Conservation (phyloP, 1,140 invertebrate species). For the Drosophila cardini region DNA sequence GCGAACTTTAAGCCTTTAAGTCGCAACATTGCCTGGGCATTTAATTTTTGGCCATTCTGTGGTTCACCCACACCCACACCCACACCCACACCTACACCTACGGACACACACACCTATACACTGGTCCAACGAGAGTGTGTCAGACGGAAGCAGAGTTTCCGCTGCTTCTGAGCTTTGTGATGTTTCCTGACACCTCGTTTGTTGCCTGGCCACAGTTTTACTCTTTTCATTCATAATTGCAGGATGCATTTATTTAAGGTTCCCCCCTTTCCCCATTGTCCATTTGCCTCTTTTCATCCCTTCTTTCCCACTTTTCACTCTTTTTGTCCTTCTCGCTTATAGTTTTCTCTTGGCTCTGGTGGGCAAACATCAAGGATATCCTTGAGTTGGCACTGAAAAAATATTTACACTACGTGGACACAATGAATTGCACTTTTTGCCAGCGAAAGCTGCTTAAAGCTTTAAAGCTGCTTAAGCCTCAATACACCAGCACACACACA, state of each 20-base stretch:
- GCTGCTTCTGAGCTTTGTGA: constrained; percentile 55
- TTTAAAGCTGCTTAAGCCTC: constrained; percentile 16
- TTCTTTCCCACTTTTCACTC: background rate
- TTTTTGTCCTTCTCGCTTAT: background rate
- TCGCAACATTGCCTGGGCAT: constrained; percentile 37
- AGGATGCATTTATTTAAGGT: constrained; percentile 73
- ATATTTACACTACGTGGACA: constrained; percentile 60
- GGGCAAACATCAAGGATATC: constrained; percentile 77
- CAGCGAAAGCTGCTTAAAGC: constrained; percentile 20
- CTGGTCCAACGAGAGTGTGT: constrained; percentile 36
- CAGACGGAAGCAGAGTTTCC: constrained; percentile 45
- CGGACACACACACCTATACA: constrained; percentile 9
- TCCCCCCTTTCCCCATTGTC: background rate
- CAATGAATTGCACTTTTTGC: constrained; percentile 23
- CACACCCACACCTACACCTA: background rate
- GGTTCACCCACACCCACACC: constrained; percentile 7
- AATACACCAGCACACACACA: background rate
- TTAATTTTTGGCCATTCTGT: constrained; percentile 48
- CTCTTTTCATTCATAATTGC: constrained; percentile 74
- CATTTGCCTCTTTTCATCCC: background rate
- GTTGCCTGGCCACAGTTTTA: constrained; percentile 45
- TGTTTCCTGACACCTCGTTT: constrained; percentile 47
- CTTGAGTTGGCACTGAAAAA: constrained; percentile 78
- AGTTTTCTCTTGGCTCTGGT: constrained; percentile 13
- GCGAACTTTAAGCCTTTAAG: constrained; percentile 46